phyloP scores from a whole-genome alignment of 2,888 invertebrate genomes.

The Petrolisthes cinctipes region DNA sequence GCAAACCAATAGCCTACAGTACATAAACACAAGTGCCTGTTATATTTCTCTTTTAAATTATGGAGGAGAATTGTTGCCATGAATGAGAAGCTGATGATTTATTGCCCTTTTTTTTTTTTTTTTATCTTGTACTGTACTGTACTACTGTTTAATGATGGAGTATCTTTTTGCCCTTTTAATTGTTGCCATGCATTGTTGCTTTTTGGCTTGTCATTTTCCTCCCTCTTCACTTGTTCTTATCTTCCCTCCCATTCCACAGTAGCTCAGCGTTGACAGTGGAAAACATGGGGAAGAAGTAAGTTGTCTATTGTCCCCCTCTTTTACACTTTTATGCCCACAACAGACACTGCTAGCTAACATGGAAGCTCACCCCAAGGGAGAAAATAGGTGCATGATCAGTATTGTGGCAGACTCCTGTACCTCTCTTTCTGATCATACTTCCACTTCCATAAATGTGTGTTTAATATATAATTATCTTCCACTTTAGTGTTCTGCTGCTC shows the following conservation, averaged over 20 bases:
- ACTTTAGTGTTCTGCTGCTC: no score
- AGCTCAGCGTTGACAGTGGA: slow-evolving; percentile 55
- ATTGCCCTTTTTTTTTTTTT: background rate
- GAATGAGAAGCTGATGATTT: background rate
- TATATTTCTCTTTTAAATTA: no score
- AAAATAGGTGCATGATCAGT: no score
- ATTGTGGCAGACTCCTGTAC: no score
- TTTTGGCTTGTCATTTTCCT: slow-evolving; percentile 16
- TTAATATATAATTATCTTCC: no score
- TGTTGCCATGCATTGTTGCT: slow-evolving; percentile 31
- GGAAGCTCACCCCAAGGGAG: no score
- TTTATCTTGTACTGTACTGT: background rate
- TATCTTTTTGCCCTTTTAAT: background rate
- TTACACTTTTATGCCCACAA: background rate
- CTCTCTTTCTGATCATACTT: no score
- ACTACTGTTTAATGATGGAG: background rate
- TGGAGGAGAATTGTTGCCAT: no score
- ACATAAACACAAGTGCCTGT: no score
- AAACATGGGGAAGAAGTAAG: slow-evolving; percentile 60
- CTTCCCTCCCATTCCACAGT: slow-evolving; percentile 46
- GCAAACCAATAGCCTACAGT: no score
- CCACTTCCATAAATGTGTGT: no score
- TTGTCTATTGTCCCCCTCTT: background rate
- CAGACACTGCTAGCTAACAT: slow-evolving; percentile 13
- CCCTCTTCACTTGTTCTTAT: slow-evolving; percentile 37